A percentile compares a stretch with the other conserved stretches of the same genome.
Conservation (phyloP, 2,113 vertebrate genomes). For the Hirundichthys speculiger region DNA sequence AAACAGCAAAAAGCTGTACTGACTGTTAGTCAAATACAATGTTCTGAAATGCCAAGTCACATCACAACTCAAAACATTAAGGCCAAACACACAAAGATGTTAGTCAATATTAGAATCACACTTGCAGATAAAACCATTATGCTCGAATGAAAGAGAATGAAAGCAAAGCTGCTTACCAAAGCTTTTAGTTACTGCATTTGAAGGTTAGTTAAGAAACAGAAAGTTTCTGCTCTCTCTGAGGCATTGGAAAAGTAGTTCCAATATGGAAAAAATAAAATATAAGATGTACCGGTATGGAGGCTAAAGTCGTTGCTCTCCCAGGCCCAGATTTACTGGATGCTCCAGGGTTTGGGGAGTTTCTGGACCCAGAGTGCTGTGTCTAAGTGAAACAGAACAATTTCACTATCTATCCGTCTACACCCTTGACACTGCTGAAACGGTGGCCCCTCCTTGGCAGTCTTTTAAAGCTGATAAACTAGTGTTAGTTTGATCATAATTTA, state of each 20-base stretch:
- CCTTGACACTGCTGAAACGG: background rate
- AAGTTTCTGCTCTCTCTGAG: constrained; percentile 57
- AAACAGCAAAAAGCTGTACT: too few relatives aligned
- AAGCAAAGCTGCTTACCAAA: constrained; percentile 22
- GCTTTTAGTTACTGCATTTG: constrained; percentile 48
- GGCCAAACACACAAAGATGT: constrained; percentile 43
- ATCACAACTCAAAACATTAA: constrained; percentile 48
- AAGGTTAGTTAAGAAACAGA: constrained; percentile 52
- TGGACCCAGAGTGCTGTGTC: constrained; percentile 78
- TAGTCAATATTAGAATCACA: constrained; percentile 3
- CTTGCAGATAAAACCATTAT: constrained; percentile 7
- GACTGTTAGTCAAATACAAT: background rate
- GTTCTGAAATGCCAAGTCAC: background rate
- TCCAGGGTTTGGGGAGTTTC: constrained; percentile 75
- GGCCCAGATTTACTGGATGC: constrained; percentile 77
- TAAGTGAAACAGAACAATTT: constrained; percentile 71
- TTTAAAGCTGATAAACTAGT: too few relatives aligned
- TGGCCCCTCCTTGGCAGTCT: constrained; percentile 18
- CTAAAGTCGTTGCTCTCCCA: constrained; percentile 77
- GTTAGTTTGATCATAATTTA: constrained; percentile 1
- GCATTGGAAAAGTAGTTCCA: constrained; percentile 57
- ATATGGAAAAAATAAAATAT: constrained; percentile 55
- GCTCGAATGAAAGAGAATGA: constrained; percentile 5
- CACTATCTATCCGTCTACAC: constrained; percentile 4
- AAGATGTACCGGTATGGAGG: constrained; percentile 77